Evolutionary conservation across 1,140 invertebrate species (phyloP).

Genomic region (Eumaeus atala): DNA sequence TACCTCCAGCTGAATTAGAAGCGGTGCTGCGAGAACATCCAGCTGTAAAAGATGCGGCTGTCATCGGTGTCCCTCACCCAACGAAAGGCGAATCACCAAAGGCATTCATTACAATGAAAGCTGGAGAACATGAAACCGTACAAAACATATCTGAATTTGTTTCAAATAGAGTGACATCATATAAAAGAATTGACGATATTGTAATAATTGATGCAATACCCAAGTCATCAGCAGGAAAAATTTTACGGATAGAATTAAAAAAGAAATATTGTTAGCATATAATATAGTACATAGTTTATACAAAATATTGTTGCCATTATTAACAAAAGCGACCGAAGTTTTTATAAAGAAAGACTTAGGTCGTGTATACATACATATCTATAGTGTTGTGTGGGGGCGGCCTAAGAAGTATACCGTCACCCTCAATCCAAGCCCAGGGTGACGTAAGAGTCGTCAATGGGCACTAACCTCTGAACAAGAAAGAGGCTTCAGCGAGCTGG

Average conservation of each 20-base stretch:
- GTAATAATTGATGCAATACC: slow-evolving; percentile 81
- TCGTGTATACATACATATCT: too few species aligned
- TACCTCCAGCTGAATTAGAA: slow-evolving; percentile 92
- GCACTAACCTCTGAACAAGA: too few species aligned
- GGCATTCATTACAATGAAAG: slow-evolving; percentile 79
- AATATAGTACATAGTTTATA: slow-evolving; percentile 3
- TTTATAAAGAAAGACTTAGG: background rate
- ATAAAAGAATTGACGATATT: slow-evolving; percentile 82
- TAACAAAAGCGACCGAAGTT: background rate
- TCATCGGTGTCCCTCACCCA: slow-evolving; percentile 86
- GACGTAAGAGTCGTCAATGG: too few species aligned
- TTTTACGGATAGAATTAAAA: slow-evolving; percentile 79
- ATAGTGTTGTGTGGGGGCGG: too few species aligned
- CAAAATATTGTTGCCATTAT: background rate
- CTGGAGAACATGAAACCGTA: slow-evolving; percentile 43
- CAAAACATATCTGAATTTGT: slow-evolving; percentile 76
- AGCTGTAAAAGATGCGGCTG: slow-evolving; percentile 85
- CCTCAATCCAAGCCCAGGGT: too few species aligned
- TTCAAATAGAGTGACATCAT: slow-evolving; percentile 79
- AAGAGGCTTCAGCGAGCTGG: too few species aligned
- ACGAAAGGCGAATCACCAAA: slow-evolving; percentile 85
- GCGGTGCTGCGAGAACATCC: slow-evolving; percentile 85
- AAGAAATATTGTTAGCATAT: slow-evolving; percentile 41
- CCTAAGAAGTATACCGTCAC: too few species aligned
- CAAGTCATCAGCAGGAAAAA: slow-evolving; percentile 84